A percentile compares a stretch with the other conserved stretches of the same genome.
phyloP scores from a whole-genome alignment of 92 coral and sea anemone genomes.

The Paramuricea clavata region DNA sequence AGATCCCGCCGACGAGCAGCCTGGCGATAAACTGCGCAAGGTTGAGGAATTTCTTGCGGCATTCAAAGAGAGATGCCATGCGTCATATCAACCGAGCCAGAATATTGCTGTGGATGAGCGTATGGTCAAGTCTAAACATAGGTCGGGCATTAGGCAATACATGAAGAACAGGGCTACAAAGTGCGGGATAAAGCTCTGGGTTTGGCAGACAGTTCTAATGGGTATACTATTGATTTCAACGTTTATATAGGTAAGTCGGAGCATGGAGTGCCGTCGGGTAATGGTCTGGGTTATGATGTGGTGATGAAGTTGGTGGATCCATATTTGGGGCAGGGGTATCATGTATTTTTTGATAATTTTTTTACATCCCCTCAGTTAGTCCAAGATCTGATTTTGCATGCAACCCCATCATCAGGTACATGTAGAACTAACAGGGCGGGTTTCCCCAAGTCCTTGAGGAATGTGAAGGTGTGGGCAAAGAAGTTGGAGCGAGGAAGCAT shows the following conservation, averaged over 20 bases:
- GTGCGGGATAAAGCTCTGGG: conserved; percentile 66
- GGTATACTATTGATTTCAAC: conserved; percentile 75
- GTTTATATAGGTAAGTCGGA: conserved; percentile 65
- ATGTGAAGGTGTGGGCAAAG: conserved; percentile 72
- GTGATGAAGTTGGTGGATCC: conserved; percentile 68
- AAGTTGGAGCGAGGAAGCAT: conserved; percentile 53
- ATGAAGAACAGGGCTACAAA: conserved; percentile 61
- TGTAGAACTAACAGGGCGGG: conserved; percentile 54
- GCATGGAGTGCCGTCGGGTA: conserved; percentile 30
- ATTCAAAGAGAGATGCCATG: conserved; percentile 64
- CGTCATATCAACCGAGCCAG: conserved; percentile 70
- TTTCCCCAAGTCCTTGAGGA: conserved; percentile 66
- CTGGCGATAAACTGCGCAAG: conserved; percentile 68
- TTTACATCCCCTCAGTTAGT: conserved; percentile 65
- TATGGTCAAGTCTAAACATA: conserved; percentile 70
- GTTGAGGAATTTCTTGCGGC: conserved; percentile 54
- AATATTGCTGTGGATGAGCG: conserved; percentile 67
- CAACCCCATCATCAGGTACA: conserved; percentile 70
- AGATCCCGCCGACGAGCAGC: conserved; percentile 62
- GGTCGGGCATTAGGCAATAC: conserved; percentile 70
- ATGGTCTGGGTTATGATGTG: conserved; percentile 79
- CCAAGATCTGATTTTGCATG: conserved; percentile 63
- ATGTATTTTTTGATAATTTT: conserved; percentile 73
- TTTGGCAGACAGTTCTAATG: conserved; percentile 65
- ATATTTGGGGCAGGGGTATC: conserved; percentile 69